Base-by-base conservation (phyloP, 2,888 invertebrate species). In the Rotaria sp. region DNA sequence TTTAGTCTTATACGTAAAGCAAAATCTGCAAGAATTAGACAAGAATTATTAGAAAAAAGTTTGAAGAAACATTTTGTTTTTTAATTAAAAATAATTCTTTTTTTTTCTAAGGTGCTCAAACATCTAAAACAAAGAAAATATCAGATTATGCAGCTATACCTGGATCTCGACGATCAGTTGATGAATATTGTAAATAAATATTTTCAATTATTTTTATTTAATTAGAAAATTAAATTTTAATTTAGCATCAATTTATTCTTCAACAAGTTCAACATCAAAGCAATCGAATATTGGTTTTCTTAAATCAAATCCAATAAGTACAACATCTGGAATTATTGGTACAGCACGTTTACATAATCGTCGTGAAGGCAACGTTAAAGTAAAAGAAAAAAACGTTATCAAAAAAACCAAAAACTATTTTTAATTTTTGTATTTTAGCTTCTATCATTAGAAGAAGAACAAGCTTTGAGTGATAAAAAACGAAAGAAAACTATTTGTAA, bases 1-100 rank as follows among this genome's bases (percentile, higher is more conserved):
- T 97, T 97, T 90, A 95, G 95, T 21, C 91, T 96, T 52, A 96
- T 96, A 92, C 93, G 96, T 85, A 96, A 96, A 91, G 96, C 97
- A 0, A 98, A 97, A 92, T 96, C 97, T 57, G 96, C 96, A 1
- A 94, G 95, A 15, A 92, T 97, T 38, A 93, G 96, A 87, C 95
- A 95, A 26, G 97, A 98, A 90, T 92, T 97, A 38, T 91, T 97
- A 57, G 95, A 96, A 89, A 97, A 97, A 91, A 96, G 80, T 80
- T n/a, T 80, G n/a, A n/a, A 45, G 1, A 80, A 18, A 67, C 18
- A 5, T 15, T 35, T 35, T 30, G 1, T 8, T 35, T 5, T 35
- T 67, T 35, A 26, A 8, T 13, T 67, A 10, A 80, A 38, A 13
- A 0, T 11, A 45, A 21, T n/a, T n/a, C 2, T 13, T 15, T 80